Conservation (phyloP, 1,140 invertebrate genomes). For the Trichomalopsis sarcophagae region DNA sequence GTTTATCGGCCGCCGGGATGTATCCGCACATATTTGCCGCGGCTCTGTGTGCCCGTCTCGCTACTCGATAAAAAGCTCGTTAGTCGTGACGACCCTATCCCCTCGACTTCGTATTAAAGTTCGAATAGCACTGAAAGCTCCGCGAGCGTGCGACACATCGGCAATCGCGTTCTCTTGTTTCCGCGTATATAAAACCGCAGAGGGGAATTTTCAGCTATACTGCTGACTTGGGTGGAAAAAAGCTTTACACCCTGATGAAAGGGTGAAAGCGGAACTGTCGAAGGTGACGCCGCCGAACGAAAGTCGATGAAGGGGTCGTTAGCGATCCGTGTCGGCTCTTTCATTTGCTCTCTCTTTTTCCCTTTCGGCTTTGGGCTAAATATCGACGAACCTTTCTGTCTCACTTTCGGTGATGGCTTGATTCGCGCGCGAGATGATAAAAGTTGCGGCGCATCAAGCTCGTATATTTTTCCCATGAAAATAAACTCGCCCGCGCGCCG, state of each 20-base stretch:
- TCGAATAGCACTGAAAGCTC: not conserved
- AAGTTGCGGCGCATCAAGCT: no score
- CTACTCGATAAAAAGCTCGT: constrained; percentile 3
- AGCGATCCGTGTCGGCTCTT: constrained; percentile 20
- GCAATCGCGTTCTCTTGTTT: constrained; percentile 31
- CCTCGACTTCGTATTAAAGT: constrained; percentile 1
- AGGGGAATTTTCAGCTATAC: not conserved
- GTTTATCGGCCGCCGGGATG: not conserved
- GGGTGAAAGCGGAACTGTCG: not conserved
- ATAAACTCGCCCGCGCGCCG: no score
- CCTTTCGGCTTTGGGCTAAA: not conserved
- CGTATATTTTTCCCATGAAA: no score
- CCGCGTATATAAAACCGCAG: not conserved
- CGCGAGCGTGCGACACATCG: not conserved
- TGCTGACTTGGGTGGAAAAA: constrained; percentile 17
- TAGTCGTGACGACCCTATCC: no score
- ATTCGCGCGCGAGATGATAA: no score
- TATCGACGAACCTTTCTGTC: not conserved
- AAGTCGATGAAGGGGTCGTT: constrained; percentile 48
- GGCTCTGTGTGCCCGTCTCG: not conserved
- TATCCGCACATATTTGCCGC: not conserved
- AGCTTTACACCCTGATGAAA: not conserved
- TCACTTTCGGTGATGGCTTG: no score
- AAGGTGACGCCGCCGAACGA: not conserved
- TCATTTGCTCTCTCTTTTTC: constrained; percentile 33